phyloP scores from a whole-genome alignment of 2,888 invertebrate species.

The Bellardia bayeri region DNA sequence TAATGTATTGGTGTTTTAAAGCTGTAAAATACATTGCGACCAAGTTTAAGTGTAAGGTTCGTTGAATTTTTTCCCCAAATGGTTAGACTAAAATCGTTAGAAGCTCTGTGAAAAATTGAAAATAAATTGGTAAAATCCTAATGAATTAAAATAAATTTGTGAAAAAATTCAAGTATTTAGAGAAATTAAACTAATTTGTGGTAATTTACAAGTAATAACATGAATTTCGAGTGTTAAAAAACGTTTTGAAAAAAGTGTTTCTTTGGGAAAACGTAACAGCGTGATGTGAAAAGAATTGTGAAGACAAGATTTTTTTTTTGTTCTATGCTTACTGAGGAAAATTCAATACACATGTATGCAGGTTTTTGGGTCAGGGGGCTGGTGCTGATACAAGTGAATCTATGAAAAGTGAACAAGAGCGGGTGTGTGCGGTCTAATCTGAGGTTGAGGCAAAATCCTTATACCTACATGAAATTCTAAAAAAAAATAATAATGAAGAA shows the following conservation, averaged over 20 bases:
- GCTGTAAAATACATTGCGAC: slow-evolving; percentile 78
- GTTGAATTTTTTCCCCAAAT: slow-evolving; percentile 83
- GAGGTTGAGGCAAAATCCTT: slow-evolving; percentile 76
- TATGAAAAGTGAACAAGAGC: slow-evolving; percentile 71
- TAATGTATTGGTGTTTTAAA: slow-evolving; percentile 54
- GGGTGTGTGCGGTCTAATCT: slow-evolving; percentile 73
- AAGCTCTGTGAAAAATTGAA: slow-evolving; percentile 79
- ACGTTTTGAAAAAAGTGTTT: slow-evolving; percentile 58
- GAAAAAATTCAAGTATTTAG: slow-evolving; percentile 49
- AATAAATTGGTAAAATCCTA: slow-evolving; percentile 73
- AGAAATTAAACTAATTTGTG: slow-evolving; percentile 39
- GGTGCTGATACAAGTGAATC: slow-evolving; percentile 71
- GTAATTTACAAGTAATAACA: slow-evolving; percentile 26
- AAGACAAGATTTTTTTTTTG: slow-evolving; percentile 73
- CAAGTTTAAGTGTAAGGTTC: slow-evolving; percentile 80
- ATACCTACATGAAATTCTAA: slow-evolving; percentile 76
- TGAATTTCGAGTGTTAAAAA: slow-evolving; percentile 52
- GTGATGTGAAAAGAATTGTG: slow-evolving; percentile 64
- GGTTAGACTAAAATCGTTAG: slow-evolving; percentile 83
- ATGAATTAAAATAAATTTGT: slow-evolving; percentile 57
- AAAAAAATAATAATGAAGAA: slow-evolving; percentile 59
- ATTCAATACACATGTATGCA: slow-evolving; percentile 77
- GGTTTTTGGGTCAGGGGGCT: slow-evolving; percentile 73
- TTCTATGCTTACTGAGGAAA: slow-evolving; percentile 74
- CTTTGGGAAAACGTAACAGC: slow-evolving; percentile 58